These are phyloP conservation scores for Anarsia innoxiella DNA, from an alignment of 2,888 invertebrate species.

Conservation along the genomic window DNA sequence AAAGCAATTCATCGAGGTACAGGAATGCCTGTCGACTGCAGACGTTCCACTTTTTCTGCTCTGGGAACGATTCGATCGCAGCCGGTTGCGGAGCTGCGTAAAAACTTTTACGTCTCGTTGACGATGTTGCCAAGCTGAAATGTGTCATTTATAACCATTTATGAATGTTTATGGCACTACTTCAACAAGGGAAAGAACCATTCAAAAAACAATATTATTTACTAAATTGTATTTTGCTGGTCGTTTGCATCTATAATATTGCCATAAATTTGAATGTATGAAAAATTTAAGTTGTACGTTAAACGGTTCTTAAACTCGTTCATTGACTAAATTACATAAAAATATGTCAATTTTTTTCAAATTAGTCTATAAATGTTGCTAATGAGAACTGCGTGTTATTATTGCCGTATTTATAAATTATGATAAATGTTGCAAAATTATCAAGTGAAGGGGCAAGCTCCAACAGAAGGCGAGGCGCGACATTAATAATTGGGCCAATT, in stretches of 20 bases:
- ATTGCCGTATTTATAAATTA: slow-evolving; percentile 9
- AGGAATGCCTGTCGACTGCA: slow-evolving; percentile 30
- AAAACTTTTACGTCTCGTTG: slow-evolving; percentile 39
- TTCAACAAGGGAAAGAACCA: slow-evolving; percentile 29
- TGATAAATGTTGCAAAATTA: slow-evolving; percentile 25
- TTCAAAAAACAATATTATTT: slow-evolving; percentile 27
- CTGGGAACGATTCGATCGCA: slow-evolving; percentile 39
- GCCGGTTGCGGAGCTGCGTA: slow-evolving; percentile 34
- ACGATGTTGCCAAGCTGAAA: slow-evolving; percentile 40
- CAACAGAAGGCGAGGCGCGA: slow-evolving; percentile 36
- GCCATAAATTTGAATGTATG: too few relatives aligned
- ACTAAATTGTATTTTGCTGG: slow-evolving; percentile 21
- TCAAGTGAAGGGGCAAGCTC: slow-evolving; percentile 34
- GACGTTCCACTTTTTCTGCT: slow-evolving; percentile 42
- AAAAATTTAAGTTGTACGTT: too few relatives aligned
- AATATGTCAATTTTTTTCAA: too few relatives aligned
- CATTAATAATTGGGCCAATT: slow-evolving; percentile 53
- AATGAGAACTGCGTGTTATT: too few relatives aligned
- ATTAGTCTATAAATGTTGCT: too few relatives aligned
- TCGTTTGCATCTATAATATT: slow-evolving; percentile 11
- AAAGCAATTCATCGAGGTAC: slow-evolving; percentile 37
- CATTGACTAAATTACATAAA: too few relatives aligned
- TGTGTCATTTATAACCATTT: slow-evolving; percentile 49
- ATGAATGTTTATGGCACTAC: slow-evolving; percentile 33
- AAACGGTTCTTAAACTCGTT: too few relatives aligned